Base-by-base conservation (phyloP, 2,888 invertebrate species). In the Plusia festucae region DNA sequence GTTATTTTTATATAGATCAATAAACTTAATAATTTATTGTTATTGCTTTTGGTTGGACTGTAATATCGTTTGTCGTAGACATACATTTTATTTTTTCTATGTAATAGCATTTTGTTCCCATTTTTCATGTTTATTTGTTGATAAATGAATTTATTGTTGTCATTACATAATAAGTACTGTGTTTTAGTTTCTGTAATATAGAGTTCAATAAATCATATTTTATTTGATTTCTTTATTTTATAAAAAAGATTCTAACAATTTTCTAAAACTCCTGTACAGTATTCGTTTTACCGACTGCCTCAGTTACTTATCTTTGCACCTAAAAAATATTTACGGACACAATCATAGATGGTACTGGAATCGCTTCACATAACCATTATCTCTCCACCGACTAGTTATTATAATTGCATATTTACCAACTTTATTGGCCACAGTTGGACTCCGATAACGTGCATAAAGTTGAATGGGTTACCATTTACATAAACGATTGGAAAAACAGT, bases 361-460 rank as follows among this genome's bases (percentile, higher is more conserved):
- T 64, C 54, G 54, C 53, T 57, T 56, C n/a, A 53, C 51, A 63
- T 53, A 18, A 61, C 59, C 67, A 76, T 79, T 77, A 79, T 67
- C 73, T 74, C 54, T 51, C 44, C 32, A 53, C 63, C 65, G 61
- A 68, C 70, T 73, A 75, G 75, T 77, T 68, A 77, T 64, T 68
- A 76, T 79, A 81, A 81, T 70, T 79, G 77, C 68, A 80, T 79
- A 79, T 77, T 80, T 70, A 79, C 68, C 53, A 67, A 73, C 65
- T 79, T 80, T 81, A 81, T 77, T 76, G 77, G 72, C 57, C 40
- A 34, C 69, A 68, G 79, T 77, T 68, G 70, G 61, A 60, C 62
- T 57, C 65, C 60, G 81, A 81, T 81, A 81, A 78, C 70, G 75
- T 52, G 46, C 76, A 75, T 81, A 76, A 79, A 75, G 68, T 64